Evolutionary conservation across 2,797 vertebrate species (phyloP), one percentile per base, ranked within the genome.

Genomic region (Catostomus latipinnis): DNA sequence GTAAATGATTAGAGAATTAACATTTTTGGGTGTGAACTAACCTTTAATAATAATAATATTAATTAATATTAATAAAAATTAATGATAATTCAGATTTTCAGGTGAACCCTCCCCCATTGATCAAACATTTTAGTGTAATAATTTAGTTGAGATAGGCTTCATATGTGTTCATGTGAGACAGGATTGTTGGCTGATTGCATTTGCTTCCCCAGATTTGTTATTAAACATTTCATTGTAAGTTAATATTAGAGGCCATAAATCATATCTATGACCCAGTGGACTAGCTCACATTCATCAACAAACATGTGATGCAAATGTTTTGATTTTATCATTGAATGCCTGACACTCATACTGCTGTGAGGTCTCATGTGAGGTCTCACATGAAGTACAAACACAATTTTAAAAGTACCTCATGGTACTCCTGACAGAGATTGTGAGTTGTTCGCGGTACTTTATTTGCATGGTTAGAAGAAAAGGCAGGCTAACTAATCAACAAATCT

Each of bases 401-500:
- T 34, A 34, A 34, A 34, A 34, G 62, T 79, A 63, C 54, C 18
- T 45, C 18, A 10, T 7, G 16, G 50, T 68, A 65, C 67, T 81
- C 65, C 66, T 60, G 63, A 81, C 80, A 72, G 50, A 67, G 8
- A 74, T 66, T 90, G 87, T 88, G 80, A 88, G 87, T 87, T 82
- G 78, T 91, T 91, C 85, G 89, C 91, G 87, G 82, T 92, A 89
- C 93, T 92, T 91, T 93, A 94, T 93, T 86, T 92, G 87, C 84
- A 84, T 81, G 86, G 86, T 93, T 92, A 93, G 91, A 86, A 87
- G 86, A 92, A 90, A 89, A 92, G 90, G 89, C 90, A 94, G 90
- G 89, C 80, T 88, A 92, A 92, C 90, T 92, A 86, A 93, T 92
- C 91, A 92, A 89, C 83, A 83, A 89, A 92, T 91, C 90, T 92